phyloP scores from a whole-genome alignment of 2,113 vertebrate genomes.

The Atractosteus spatula region DNA sequence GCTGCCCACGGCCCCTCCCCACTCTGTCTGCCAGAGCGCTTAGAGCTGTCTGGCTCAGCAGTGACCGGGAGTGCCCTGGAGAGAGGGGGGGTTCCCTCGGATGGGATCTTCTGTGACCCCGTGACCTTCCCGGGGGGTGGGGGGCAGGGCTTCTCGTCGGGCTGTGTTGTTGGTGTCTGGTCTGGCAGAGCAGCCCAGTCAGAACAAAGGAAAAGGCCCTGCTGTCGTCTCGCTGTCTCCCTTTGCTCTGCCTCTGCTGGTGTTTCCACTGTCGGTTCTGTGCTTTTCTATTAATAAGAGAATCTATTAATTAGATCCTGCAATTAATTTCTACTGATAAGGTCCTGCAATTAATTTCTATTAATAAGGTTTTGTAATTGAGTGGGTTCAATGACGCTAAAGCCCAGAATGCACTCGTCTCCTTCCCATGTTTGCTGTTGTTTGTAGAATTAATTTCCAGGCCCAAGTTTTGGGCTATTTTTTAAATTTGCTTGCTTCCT shows the following conservation, averaged over 20 bases:
- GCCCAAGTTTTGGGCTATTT: no score
- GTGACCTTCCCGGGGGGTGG: constrained; percentile 17
- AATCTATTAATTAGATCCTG: no score
- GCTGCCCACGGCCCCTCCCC: constrained; percentile 18
- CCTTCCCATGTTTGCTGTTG: no score
- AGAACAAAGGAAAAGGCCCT: not conserved
- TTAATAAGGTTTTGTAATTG: no score
- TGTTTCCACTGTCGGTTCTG: no score
- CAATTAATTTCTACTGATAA: no score
- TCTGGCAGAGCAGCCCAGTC: no score
- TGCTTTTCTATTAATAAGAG: not conserved
- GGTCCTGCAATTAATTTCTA: no score
- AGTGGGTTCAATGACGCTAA: no score
- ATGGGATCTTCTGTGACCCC: constrained; percentile 17
- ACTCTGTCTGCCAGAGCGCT: constrained; percentile 19
- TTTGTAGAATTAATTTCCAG: no score
- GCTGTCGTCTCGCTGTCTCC: not conserved
- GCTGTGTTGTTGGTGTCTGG: not conserved
- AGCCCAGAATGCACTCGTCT: no score
- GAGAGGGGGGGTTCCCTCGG: constrained; percentile 13
- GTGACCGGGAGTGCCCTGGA: constrained; percentile 27
- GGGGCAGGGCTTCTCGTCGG: not conserved
- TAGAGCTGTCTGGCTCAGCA: constrained; percentile 35
- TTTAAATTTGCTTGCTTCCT: no score
- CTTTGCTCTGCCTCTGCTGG: not conserved